Evolutionary conservation across 2,888 invertebrate genomes (phyloP), one percentile per base, ranked within the genome.

Genomic region (Sesia apiformis): DNA sequence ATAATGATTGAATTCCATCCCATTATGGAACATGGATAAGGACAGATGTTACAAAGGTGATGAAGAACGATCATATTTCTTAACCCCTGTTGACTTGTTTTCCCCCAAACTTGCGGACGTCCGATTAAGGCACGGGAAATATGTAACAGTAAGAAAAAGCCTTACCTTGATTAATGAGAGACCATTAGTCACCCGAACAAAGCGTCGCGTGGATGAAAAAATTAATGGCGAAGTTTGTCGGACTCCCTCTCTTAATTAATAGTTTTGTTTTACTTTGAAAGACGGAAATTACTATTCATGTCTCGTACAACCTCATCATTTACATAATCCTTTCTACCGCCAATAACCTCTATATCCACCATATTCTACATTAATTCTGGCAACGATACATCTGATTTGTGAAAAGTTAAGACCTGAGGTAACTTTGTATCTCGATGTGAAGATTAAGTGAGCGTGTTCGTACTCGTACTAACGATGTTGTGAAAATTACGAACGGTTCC

Each of bases 121-220:
- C 46, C 46, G 46, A 46, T 46, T 46, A 46, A 46, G 46, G 46
- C n/a, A 46, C 7, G 46, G 46, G 55, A 55, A 57, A 51, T 53
- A 57, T 57, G 51, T 51, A 57, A 55, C 51, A 55, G 57, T 55
- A 55, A 55, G 57, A 57, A 56, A 56, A 57, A 52, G 40, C 52
- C 49, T 50, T 38, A 38, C 39, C 53, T 57, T 67, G 68, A 73
- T 66, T 68, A 70, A 73, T 65, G 66, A 66, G 62, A 56, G 51
- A 55, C 57, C 66, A 68, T 74, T 67, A 67, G 64, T 69, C 64
- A 66, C 63, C 61, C 58, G 59, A 64, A 66, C 65, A 64, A 63
- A 64, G 66, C 58, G 65, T 60, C 64, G 64, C 56, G 55, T 38
- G 50, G 5, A 50, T 8, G 50, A 60, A 63, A 54, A 62, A 62